phyloP scores from a whole-genome alignment of 2,888 invertebrate species.

The Pseudococcus viburni region DNA sequence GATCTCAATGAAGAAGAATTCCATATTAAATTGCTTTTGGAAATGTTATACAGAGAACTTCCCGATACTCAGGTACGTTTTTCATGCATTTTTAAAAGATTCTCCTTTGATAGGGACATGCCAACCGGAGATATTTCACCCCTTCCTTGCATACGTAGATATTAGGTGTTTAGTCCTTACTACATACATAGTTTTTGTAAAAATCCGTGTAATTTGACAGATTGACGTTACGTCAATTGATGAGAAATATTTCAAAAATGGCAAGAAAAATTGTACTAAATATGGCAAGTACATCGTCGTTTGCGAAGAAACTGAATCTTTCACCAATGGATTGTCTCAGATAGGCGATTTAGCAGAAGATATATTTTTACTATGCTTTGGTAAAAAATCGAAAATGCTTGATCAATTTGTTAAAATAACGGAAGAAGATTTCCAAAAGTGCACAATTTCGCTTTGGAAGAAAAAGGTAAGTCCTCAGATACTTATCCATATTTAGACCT shows the following conservation, averaged over 20 bases:
- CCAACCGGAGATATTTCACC: too few species aligned
- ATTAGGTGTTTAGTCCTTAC: too few species aligned
- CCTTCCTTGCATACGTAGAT: too few species aligned
- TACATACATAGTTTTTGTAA: too few species aligned
- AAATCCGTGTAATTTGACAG: neutral
- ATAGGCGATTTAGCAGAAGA: constrained; percentile 5
- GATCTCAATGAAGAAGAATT: neutral
- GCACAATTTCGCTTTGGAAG: constrained; percentile 40
- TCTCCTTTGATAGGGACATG: too few species aligned
- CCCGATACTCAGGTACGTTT: constrained; percentile 19
- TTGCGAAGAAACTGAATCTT: constrained; percentile 1
- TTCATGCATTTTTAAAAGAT: neutral
- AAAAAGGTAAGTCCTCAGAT: constrained; percentile 35
- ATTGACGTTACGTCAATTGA: neutral
- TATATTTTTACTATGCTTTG: constrained; percentile 33
- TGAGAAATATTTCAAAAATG: constrained; percentile 42
- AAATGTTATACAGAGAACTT: constrained; percentile 18
- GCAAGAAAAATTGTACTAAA: neutral
- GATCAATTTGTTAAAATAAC: constrained; percentile 37
- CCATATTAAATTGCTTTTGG: neutral
- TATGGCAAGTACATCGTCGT: constrained; percentile 38
- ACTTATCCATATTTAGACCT: too few species aligned
- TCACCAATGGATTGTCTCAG: constrained; percentile 9
- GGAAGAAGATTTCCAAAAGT: neutral
- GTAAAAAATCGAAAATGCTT: neutral